A percentile compares a stretch with the other conserved stretches of the same genome.
These are phyloP conservation scores for Hermaeophaga mercurialis DNA, from an alignment of 2,888 invertebrate species.

Conservation along the genomic window DNA sequence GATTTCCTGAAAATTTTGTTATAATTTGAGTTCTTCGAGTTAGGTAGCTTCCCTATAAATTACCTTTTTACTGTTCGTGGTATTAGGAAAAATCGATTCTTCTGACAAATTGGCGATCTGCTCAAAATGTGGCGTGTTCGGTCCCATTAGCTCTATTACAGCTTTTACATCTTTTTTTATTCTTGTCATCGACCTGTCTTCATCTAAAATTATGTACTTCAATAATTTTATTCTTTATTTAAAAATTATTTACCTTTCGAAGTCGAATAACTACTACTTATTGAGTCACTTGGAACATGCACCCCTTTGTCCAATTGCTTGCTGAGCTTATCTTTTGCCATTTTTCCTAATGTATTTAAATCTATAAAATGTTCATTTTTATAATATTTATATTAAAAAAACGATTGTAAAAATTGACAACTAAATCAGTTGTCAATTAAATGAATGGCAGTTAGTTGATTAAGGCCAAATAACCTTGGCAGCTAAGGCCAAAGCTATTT, in stretches of 20 bases:
- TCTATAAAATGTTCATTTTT: neutral
- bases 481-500: too few relatives aligned
- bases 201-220: conserved; percentile 6
- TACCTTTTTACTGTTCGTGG: conserved; percentile 16
- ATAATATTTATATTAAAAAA: neutral
- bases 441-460: too few relatives aligned
- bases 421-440: too few relatives aligned
- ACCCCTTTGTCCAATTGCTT: conserved; percentile 20
- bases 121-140: conserved; percentile 38
- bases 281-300: neutral
- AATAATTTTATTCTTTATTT: neutral
- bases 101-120: conserved; percentile 25
- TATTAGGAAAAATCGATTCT: conserved; percentile 36
- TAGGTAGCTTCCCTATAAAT: neutral
- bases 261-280: neutral
- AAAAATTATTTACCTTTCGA: neutral
- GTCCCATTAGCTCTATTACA: conserved; percentile 47
- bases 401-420: neutral
- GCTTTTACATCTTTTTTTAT: conserved; percentile 42
- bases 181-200: conserved; percentile 21
- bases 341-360: neutral
- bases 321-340: conserved; percentile 16
- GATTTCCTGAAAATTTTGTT: neutral
- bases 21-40: too few relatives aligned
- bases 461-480: too few relatives aligned